phyloP scores from a whole-genome alignment of 2,113 vertebrate species.

The Amphiprion percula region DNA sequence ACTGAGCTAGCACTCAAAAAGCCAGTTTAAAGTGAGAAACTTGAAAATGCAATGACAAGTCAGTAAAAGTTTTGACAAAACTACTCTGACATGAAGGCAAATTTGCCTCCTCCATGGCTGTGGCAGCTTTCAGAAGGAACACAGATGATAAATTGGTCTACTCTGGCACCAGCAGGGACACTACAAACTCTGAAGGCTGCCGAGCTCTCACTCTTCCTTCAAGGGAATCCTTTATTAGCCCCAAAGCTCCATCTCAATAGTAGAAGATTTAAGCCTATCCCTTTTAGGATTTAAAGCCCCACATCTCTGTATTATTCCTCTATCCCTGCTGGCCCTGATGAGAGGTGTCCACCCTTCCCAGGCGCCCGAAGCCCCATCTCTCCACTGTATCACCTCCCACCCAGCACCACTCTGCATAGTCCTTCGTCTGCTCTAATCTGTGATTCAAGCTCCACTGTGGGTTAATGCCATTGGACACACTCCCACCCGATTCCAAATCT shows the following conservation, averaged over 20 bases:
- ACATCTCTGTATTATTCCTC: conserved; percentile 68
- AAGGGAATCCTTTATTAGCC: conserved; percentile 74
- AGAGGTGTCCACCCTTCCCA: conserved; percentile 72
- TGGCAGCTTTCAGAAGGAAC: conserved; percentile 46
- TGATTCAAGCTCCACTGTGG: conserved; percentile 74
- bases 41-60: conserved; percentile 33
- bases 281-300: conserved; percentile 66
- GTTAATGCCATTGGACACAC: conserved; percentile 85
- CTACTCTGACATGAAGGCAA: conserved; percentile 43
- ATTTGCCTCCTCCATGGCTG: conserved; percentile 48
- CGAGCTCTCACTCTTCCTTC: conserved; percentile 57
- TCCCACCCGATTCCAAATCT: conserved; percentile 72
- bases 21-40: conserved; percentile 15
- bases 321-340: conserved; percentile 67
- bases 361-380: conserved; percentile 58
- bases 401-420: conserved; percentile 56
- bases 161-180: conserved; percentile 56
- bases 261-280: conserved; percentile 69
- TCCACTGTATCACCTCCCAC: conserved; percentile 72
- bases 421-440: conserved; percentile 73
- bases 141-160: conserved; percentile 57
- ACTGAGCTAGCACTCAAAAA: conserved; percentile 19
- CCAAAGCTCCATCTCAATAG: conserved; percentile 71
- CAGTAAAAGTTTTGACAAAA: conserved; percentile 44
- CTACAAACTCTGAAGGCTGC: conserved; percentile 56